A percentile compares a stretch with the other conserved stretches of the same genome.
Conservation (phyloP, 2,797 vertebrate species). For the Phoxinus dragarum region DNA sequence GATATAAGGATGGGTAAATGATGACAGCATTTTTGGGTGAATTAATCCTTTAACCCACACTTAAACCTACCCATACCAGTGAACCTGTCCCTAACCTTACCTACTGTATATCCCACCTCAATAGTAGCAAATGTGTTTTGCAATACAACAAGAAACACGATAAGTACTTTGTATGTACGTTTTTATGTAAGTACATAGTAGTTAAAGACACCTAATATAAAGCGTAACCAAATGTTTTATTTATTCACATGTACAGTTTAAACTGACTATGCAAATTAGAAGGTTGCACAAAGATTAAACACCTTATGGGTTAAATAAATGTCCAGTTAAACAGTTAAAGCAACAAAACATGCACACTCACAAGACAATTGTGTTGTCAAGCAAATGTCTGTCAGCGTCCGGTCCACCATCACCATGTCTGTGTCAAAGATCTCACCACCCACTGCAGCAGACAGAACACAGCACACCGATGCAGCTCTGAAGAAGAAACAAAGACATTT, state of each 20-base stretch:
- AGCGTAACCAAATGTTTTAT: background rate
- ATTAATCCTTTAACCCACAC: background rate
- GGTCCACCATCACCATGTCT: constrained; percentile 93
- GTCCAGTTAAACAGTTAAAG: background rate
- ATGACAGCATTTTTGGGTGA: background rate
- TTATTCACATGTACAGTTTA: background rate
- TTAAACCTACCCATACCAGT: background rate
- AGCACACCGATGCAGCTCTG: constrained; percentile 92
- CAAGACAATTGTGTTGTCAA: constrained; percentile 91
- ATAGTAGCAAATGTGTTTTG: background rate
- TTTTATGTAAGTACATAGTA: background rate
- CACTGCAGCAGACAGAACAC: constrained; percentile 93
- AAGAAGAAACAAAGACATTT: constrained; percentile 24
- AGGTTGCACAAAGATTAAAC: background rate
- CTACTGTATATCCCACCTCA: background rate
- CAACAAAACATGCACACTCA: constrained; percentile 70
- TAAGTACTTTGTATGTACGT: background rate
- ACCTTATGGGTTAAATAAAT: background rate
- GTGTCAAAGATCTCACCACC: constrained; percentile 93
- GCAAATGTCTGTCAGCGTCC: constrained; percentile 93
- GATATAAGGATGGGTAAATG: too few species aligned
- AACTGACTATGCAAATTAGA: background rate
- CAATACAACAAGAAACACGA: background rate
- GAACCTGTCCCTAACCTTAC: background rate
- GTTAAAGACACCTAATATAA: background rate